Evolutionary conservation across 2,113 vertebrate genomes (phyloP).

Genomic region (Oplegnathus fasciatus): DNA sequence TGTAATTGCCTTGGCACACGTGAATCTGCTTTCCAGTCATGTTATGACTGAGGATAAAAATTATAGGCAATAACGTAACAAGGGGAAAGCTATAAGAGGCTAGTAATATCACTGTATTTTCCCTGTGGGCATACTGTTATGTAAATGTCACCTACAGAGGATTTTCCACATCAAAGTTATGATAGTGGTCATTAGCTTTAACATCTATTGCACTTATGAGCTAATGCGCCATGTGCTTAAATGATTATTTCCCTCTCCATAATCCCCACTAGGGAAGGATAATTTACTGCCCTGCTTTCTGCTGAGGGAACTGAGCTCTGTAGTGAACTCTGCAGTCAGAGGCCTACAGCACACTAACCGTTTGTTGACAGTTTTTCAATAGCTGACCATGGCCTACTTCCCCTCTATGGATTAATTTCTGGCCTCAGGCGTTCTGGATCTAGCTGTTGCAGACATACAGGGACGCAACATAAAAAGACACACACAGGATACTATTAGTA

Average conservation of each 20-base stretch:
- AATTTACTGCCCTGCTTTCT: constrained; percentile 40
- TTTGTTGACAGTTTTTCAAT: constrained; percentile 55
- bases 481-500: background rate
- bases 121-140: constrained; percentile 14
- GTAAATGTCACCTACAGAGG: constrained; percentile 23
- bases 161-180: constrained; percentile 25
- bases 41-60: background rate
- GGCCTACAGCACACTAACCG: constrained; percentile 23
- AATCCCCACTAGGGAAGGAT: constrained; percentile 17
- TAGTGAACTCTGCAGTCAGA: constrained; percentile 47
- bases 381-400: constrained; percentile 43
- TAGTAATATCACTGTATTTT: background rate
- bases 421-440: background rate
- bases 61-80: background rate
- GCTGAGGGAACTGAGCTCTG: constrained; percentile 26
- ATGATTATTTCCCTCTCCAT: constrained; percentile 23
- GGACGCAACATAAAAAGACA: background rate
- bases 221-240: constrained; percentile 36
- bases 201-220: constrained; percentile 25
- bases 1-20: background rate
- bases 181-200: constrained; percentile 47
- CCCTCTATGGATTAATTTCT: constrained; percentile 43
- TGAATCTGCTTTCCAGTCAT: background rate
- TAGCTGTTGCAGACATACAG: background rate
- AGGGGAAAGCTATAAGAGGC: background rate